phyloP scores from a whole-genome alignment of 2,888 invertebrate species.

The Trissolcus brochymenae region DNA sequence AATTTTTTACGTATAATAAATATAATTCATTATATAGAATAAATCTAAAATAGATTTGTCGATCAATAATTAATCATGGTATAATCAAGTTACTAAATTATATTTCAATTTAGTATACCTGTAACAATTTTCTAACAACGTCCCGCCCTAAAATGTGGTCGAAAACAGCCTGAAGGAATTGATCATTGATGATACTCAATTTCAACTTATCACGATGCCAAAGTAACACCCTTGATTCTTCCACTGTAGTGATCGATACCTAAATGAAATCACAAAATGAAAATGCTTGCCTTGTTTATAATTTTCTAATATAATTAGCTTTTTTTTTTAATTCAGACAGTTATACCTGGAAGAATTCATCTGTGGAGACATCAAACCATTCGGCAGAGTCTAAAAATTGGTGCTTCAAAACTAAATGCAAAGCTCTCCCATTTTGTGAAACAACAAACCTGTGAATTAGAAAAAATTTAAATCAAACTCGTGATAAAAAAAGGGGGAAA shows the following conservation, averaged over 20 bases:
- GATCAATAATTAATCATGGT: neutral
- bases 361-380: slow-evolving; percentile 92
- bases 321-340: slow-evolving; percentile 28
- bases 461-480: neutral
- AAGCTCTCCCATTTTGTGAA: slow-evolving; percentile 88
- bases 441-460: slow-evolving; percentile 83
- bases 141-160: slow-evolving; percentile 91
- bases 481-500: no score
- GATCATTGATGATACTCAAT: slow-evolving; percentile 88
- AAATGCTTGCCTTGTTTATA: neutral
- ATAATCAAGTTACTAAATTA: no score
- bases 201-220: slow-evolving; percentile 92
- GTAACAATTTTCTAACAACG: slow-evolving; percentile 91
- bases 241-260: slow-evolving; percentile 92
- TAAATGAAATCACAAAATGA: slow-evolving; percentile 68
- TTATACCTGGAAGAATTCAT: slow-evolving; percentile 91
- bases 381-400: slow-evolving; percentile 93
- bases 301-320: neutral
- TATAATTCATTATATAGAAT: no score
- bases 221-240: slow-evolving; percentile 87
- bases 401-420: slow-evolving; percentile 91
- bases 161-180: slow-evolving; percentile 89
- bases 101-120: slow-evolving; percentile 77
- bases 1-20: no score
- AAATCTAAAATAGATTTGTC: neutral